Percentiles rank a stretch among this genome's conserved stretches.
phyloP scores from a whole-genome alignment of 2,113 vertebrate species.

The Epinephelus lanceolatus region DNA sequence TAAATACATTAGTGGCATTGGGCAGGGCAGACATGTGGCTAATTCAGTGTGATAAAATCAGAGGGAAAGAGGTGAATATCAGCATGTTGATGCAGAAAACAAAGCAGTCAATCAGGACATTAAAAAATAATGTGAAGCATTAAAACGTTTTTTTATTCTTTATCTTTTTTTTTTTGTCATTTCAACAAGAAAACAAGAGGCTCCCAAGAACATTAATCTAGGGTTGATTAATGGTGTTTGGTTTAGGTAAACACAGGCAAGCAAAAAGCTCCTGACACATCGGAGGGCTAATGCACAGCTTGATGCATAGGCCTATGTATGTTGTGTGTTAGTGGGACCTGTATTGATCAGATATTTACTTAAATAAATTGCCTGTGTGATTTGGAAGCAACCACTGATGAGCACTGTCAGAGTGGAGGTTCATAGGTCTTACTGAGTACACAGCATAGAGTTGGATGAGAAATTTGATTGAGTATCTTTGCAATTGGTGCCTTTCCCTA shows the following conservation, averaged over 20 bases:
- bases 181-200: slow-evolving; percentile 34
- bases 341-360: slow-evolving; percentile 81
- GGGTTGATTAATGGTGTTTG: slow-evolving; percentile 69
- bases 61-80: slow-evolving; percentile 18
- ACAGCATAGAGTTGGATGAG: not conserved
- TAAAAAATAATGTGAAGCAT: slow-evolving; percentile 28
- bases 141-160: not conserved
- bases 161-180: slow-evolving; percentile 11
- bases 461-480: not conserved
- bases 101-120: slow-evolving; percentile 18
- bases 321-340: slow-evolving; percentile 63
- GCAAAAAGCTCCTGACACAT: slow-evolving; percentile 63
- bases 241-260: slow-evolving; percentile 65
- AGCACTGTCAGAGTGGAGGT: slow-evolving; percentile 38
- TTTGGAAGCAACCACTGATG: slow-evolving; percentile 67
- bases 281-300: slow-evolving; percentile 70
- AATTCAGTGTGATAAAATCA: slow-evolving; percentile 60
- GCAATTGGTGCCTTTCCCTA: not conserved
- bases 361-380: slow-evolving; percentile 78
- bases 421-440: slow-evolving; percentile 10
- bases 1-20: slow-evolving; percentile 49
- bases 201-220: slow-evolving; percentile 14
- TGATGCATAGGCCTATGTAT: slow-evolving; percentile 76
- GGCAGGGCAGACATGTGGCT: slow-evolving; percentile 25
- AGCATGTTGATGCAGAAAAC: slow-evolving; percentile 14